Evolutionary conservation across 2,888 invertebrate genomes (phyloP).

Genomic region (Allygus modestus): DNA sequence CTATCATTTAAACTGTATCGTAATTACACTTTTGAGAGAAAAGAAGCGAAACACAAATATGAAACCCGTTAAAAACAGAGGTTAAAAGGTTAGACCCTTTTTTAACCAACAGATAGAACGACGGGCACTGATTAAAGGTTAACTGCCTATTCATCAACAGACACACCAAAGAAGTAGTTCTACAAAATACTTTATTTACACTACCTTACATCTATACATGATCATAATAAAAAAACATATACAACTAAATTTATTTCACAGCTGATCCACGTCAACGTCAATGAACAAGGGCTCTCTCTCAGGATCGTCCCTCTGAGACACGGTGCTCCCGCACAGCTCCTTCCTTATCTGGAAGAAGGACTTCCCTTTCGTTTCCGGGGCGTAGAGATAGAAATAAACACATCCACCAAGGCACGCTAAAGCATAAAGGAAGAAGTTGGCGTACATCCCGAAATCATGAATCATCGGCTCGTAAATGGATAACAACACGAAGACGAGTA

Average conservation of each 20-base stretch:
- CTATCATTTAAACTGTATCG: no score
- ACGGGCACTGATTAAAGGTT: no score
- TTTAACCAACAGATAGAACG: no score
- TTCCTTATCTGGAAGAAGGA: constrained; percentile 47
- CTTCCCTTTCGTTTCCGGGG: constrained; percentile 38
- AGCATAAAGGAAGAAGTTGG: constrained; percentile 42
- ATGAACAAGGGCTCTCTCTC: constrained; percentile 47
- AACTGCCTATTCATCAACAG: no score
- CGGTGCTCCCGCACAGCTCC: constrained; percentile 27
- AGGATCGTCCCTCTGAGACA: neutral
- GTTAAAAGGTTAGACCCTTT: no score
- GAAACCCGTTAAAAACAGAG: no score
- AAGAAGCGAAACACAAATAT: no score
- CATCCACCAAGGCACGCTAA: constrained; percentile 21
- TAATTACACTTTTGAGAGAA: no score
- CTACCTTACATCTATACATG: neutral
- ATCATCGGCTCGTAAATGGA: constrained; percentile 42
- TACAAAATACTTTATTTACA: constrained; percentile 32
- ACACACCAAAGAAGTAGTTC: neutral
- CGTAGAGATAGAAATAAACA: constrained; percentile 33
- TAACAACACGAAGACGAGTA: constrained; percentile 33
- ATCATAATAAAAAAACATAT: constrained; percentile 1
- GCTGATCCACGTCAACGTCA: constrained; percentile 19
- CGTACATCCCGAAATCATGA: constrained; percentile 34
- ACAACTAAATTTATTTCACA: neutral